phyloP scores from a whole-genome alignment of 1,140 invertebrate species.

The Apocrypta bakeri region DNA sequence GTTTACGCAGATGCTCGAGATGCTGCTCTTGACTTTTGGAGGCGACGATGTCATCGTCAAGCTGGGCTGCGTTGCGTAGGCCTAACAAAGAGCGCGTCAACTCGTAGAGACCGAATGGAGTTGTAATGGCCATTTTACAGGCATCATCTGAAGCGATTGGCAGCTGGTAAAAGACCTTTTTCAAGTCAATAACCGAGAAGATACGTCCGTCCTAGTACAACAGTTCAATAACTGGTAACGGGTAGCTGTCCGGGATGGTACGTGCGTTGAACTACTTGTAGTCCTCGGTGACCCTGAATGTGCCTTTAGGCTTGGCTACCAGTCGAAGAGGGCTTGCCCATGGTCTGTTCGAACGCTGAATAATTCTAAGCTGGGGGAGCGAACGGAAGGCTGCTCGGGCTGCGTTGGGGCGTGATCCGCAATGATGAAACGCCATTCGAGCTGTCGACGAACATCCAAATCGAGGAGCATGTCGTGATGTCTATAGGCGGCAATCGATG shows the following conservation, averaged over 20 bases:
- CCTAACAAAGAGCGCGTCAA: not conserved
- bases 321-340: conserved; percentile 65
- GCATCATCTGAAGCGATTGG: conserved; percentile 63
- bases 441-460: too few relatives aligned
- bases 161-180: conserved; percentile 72
- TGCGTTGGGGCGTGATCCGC: not conserved
- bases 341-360: not conserved
- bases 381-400: not conserved
- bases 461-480: too few relatives aligned
- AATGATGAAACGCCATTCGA: too few relatives aligned
- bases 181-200: conserved; percentile 68
- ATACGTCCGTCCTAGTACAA: not conserved
- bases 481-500: too few relatives aligned
- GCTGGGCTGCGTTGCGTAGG: not conserved
- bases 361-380: not conserved
- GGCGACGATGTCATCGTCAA: not conserved
- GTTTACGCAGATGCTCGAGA: too few relatives aligned
- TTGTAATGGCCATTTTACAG: conserved; percentile 66
- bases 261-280: conserved; percentile 71
- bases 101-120: conserved; percentile 36
- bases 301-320: conserved; percentile 66
- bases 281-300: conserved; percentile 71
- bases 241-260: conserved; percentile 67
- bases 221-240: conserved; percentile 51
- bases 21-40: too few relatives aligned